These are phyloP conservation scores for Lamproptera curius DNA, from an alignment of 2,888 invertebrate species.

Conservation along the genomic window DNA sequence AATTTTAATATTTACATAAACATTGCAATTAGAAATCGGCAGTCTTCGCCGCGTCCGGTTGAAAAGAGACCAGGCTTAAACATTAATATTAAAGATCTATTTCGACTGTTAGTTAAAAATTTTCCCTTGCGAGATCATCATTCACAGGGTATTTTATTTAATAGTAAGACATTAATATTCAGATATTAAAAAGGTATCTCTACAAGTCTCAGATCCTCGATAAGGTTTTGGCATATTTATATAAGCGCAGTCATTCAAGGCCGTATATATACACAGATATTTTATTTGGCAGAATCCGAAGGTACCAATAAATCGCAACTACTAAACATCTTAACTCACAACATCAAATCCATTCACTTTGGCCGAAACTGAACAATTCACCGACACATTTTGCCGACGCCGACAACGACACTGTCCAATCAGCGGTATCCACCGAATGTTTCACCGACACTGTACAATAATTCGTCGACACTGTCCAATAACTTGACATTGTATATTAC, in stretches of 20 bases:
- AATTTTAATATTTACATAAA: slow-evolving; percentile 44
- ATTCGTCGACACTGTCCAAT: not conserved
- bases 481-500: no score
- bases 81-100: slow-evolving; percentile 10
- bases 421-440: not conserved
- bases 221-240: slow-evolving; percentile 13
- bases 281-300: not conserved
- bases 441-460: not conserved
- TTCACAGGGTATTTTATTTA: slow-evolving; percentile 23
- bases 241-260: not conserved
- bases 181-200: slow-evolving; percentile 18
- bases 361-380: not conserved
- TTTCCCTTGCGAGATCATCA: slow-evolving; percentile 64
- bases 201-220: slow-evolving; percentile 11
- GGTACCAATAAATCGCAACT: no score
- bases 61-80: slow-evolving; percentile 17
- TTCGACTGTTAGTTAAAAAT: slow-evolving; percentile 34
- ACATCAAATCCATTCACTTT: not conserved
- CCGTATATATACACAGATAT: not conserved
- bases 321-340: not conserved
- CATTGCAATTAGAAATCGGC: slow-evolving; percentile 36
- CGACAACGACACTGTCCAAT: not conserved
- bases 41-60: slow-evolving; percentile 39
- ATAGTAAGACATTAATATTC: slow-evolving; percentile 41
- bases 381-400: not conserved